Evolutionary conservation across 2,113 vertebrate species (phyloP), one percentile per base, ranked within the genome.

Genomic region (Tichodroma muraria): DNA sequence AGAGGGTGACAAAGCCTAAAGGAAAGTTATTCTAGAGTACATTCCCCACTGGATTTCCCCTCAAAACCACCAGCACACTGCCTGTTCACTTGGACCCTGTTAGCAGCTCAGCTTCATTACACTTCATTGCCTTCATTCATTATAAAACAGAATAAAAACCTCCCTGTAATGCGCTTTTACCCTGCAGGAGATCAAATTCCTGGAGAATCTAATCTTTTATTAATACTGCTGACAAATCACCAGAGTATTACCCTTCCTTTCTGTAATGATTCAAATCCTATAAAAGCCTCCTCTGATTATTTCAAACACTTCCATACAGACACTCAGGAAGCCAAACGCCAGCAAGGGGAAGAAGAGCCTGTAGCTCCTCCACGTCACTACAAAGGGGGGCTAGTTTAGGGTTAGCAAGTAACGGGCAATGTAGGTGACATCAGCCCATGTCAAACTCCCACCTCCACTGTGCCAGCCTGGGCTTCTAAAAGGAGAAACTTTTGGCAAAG

Each of bases 151-250:
- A 95, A 89, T 94, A 80, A 95, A 94, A 90, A 69, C 57, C 79
- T 94, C 92, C 42, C 85, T 85, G 81, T 93, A 91, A 94, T 92
- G 76, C 73, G 89, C 79, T 88, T 84, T 65, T 92, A 84, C 87
- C 89, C 93, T 90, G 89, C 76, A 93, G 89, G 89, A 93, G 94
- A 97, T 95, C 86, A 90, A 84, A 92, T 96, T 97, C 95, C 96
- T 97, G 82, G 93, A 97, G 95, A 94, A 96, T 88, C 95, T 97
- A 94, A 97, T 97, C 90, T 97, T 97, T 97, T 97, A 96, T 97
- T 97, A 97, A 97, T 96, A 96, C 95, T 53, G 54, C 94, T 95
- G 94, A 95, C 93, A 97, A 96, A 96, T 95, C 95, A 97, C 90
- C 78, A 72, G 91, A 94, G 95, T 68, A 95, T 95, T 96, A 95